Conservation (phyloP, 2,888 invertebrate genomes). For the Netelia melanura region DNA sequence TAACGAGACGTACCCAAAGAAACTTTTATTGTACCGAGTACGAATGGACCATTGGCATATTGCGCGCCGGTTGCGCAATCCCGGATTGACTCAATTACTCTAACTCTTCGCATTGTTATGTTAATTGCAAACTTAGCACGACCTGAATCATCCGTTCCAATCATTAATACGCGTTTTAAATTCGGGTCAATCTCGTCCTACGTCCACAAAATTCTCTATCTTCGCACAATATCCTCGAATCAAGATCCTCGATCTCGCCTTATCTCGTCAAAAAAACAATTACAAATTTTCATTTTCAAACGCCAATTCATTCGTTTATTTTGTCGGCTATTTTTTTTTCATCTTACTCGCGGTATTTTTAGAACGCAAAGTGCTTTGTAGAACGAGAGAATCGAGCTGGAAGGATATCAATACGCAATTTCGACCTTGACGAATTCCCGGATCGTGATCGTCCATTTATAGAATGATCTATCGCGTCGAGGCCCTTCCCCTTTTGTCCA, state of each 20-base stretch:
- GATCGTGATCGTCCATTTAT: too few relatives aligned
- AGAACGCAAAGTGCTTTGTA: too few relatives aligned
- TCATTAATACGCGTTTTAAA: conserved; percentile 70
- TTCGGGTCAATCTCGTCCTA: conserved; percentile 60
- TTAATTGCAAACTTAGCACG: conserved; percentile 74
- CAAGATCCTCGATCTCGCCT: neutral
- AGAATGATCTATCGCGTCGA: too few relatives aligned
- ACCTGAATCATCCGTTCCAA: conserved; percentile 64
- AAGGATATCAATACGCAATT: too few relatives aligned
- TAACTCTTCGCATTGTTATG: conserved; percentile 79
- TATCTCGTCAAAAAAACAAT: neutral
- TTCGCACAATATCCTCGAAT: neutral
- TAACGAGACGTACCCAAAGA: conserved; percentile 25
- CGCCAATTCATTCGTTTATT: neutral
- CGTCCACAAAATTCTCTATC: neutral
- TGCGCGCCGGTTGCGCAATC: conserved; percentile 71
- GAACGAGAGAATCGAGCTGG: too few relatives aligned
- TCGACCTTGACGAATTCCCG: too few relatives aligned
- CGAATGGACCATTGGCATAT: conserved; percentile 4
- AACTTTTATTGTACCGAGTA: conserved; percentile 15
- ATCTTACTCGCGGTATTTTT: too few relatives aligned
- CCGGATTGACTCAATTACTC: conserved; percentile 74
- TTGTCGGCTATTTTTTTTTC: neutral
- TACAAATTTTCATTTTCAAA: neutral
- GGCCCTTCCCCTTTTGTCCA: too few relatives aligned